Percentiles rank a stretch among this genome's conserved stretches.
These are phyloP conservation scores for Timema podura DNA, from an alignment of 2,888 invertebrate genomes.

Conservation along the genomic window DNA sequence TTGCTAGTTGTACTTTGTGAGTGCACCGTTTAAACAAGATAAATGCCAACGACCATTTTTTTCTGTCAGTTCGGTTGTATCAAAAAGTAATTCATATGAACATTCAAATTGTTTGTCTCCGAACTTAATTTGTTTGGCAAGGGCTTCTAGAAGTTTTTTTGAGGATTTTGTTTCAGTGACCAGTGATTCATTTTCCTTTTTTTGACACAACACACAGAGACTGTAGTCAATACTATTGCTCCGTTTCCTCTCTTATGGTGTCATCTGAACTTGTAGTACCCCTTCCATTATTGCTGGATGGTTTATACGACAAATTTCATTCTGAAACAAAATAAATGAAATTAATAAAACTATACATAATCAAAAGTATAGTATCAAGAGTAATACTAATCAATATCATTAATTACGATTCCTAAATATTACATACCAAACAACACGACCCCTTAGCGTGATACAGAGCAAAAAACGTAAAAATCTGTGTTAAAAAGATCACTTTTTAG, in stretches of 20 bases:
- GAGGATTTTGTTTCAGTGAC: background rate
- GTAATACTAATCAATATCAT: too few relatives aligned
- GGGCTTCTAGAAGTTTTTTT: slow-evolving; percentile 1
- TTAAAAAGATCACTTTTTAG: too few relatives aligned
- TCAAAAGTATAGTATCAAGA: too few relatives aligned
- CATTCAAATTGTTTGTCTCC: background rate
- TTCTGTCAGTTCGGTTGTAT: background rate
- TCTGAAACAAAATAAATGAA: background rate
- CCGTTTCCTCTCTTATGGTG: background rate
- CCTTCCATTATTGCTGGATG: slow-evolving; percentile 1
- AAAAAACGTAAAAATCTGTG: too few relatives aligned
- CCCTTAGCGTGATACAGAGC: too few relatives aligned
- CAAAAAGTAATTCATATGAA: background rate
- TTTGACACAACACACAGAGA: slow-evolving; percentile 12
- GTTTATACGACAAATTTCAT: background rate
- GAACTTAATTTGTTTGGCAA: background rate
- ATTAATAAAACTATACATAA: background rate
- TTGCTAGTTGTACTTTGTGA: slow-evolving; percentile 3
- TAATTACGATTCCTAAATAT: too few relatives aligned
- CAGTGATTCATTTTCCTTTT: background rate
- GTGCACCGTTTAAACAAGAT: slow-evolving; percentile 4
- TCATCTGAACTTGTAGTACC: slow-evolving; percentile 6
- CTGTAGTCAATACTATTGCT: slow-evolving; percentile 9
- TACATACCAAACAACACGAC: too few relatives aligned
- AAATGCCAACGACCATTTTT: slow-evolving; percentile 3